Evolutionary conservation across 1,140 invertebrate species (phyloP).

Genomic region (Platorchestia sp.): DNA sequence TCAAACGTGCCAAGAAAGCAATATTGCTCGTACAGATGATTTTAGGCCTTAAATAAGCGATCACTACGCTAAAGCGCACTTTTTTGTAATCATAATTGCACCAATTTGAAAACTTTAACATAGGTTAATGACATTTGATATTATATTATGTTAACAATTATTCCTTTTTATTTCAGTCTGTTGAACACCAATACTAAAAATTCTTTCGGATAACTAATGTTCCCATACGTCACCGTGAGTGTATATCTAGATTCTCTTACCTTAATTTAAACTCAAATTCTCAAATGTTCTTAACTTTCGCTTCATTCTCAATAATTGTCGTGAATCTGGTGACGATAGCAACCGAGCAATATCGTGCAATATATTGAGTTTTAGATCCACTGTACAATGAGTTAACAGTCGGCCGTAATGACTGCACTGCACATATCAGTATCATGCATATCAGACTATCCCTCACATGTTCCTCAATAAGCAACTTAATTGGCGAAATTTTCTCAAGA

Average conservation of each 20-base stretch:
- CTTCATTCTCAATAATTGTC: not conserved
- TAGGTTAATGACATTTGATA: not conserved
- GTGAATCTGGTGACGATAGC: not conserved
- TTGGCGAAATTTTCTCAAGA: not conserved
- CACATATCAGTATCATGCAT: slow-evolving; percentile 9
- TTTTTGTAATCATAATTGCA: not conserved
- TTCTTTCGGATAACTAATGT: not conserved
- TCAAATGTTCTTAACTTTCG: not conserved
- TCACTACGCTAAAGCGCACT: not conserved
- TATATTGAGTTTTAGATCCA: not conserved
- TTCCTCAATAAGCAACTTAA: not conserved
- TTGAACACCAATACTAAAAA: not conserved
- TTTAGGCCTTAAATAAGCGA: not conserved
- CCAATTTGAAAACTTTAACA: not conserved
- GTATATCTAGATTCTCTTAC: not conserved
- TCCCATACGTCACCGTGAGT: not conserved
- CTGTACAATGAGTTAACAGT: not conserved
- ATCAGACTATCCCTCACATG: not conserved
- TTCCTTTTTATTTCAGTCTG: not conserved
- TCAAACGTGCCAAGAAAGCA: slow-evolving; percentile 32
- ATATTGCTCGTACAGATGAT: not conserved
- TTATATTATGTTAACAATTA: not conserved
- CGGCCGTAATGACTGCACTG: not conserved
- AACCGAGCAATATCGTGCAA: slow-evolving; percentile 30
- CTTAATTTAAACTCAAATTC: not conserved